Evolutionary conservation across 2,888 invertebrate species (phyloP), one percentile per base, ranked within the genome.

Genomic region (Epinotia nisella): DNA sequence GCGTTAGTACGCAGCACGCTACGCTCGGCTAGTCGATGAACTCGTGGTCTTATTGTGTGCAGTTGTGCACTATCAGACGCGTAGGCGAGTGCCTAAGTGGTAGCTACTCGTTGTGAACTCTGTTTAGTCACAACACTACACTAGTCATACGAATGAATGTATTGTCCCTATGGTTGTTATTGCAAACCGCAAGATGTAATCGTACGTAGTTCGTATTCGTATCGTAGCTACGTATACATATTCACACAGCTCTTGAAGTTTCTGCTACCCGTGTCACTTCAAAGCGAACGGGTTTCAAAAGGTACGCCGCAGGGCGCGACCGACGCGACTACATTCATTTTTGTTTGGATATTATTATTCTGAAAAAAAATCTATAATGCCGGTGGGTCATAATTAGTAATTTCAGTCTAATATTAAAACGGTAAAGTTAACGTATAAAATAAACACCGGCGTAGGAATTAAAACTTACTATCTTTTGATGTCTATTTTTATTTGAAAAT

Each of bases 41-140:
- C 83, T 83, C 86, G 84, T 84, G 87, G 87, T 86, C 82, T 83
- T 80, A 79, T 80, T 81, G 80, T 83, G 80, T 19, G 81, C 78
- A 81, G 76, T 83, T 83, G 80, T 19, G 81, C 78, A 81, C 76
- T 83, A 84, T 82, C 81, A 78, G 78, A 82, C 77, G 82, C 77
- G 76, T 76, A 78, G 78, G 79, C 80, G 79, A 81, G 80, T 77
- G 74, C 72, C 77, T 77, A 70, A 39, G 41, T 60, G 41, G 60
- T 41, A 58, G 58, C 24, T 58, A n/a, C 29, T 58, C 15, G 58
- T 21, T 13, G 13, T 49, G 49, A 15, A 49, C 21, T 55, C 11
- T 45, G 39, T 65, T 64, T 59, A 68, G 62, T 72, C 66, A 61
- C 71, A 24, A 24, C 21, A 24, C 21, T 67, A 51, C 56, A 56